phyloP scores from a whole-genome alignment of 2,113 vertebrate genomes.

The Malurus melanocephalus region DNA sequence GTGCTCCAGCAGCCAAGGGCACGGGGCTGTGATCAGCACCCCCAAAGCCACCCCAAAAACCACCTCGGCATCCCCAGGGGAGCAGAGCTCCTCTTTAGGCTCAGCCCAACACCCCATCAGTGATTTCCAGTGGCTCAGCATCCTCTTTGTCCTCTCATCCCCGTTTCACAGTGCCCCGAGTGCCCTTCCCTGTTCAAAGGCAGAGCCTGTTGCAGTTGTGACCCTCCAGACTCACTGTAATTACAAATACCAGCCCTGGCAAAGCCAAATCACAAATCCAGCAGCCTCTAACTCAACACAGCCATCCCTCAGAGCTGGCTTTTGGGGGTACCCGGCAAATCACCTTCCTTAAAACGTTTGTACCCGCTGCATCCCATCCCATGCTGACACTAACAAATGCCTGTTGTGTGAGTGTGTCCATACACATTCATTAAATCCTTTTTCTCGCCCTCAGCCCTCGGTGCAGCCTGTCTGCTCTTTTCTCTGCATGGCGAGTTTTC shows the following conservation, averaged over 20 bases:
- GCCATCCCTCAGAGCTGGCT: not conserved
- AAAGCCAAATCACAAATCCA: not conserved
- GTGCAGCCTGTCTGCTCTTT: not conserved
- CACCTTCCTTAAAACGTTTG: not conserved
- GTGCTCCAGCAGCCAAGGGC: not conserved
- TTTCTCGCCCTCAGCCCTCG: not conserved
- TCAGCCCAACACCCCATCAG: not conserved
- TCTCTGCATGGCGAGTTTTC: not conserved
- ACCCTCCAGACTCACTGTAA: not conserved
- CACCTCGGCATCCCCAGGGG: rapidly evolving
- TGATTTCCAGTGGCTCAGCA: rapidly evolving
- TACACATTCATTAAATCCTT: not conserved
- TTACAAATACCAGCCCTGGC: rapidly evolving
- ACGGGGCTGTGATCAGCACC: rapidly evolving
- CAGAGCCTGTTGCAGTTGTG: not conserved
- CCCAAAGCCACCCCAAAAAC: too few relatives aligned
- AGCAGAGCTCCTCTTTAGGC: rapidly evolving
- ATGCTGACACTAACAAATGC: rapidly evolving
- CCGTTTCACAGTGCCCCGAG: rapidly evolving
- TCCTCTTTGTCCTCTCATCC: rapidly evolving
- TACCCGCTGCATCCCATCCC: rapidly evolving
- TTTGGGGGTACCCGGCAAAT: rapidly evolving
- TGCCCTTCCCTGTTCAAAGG: rapidly evolving
- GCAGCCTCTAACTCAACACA: not conserved
- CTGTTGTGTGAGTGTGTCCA: rapidly evolving